Conservation (phyloP, 1,140 invertebrate genomes). For the Drosophila carrolli region DNA sequence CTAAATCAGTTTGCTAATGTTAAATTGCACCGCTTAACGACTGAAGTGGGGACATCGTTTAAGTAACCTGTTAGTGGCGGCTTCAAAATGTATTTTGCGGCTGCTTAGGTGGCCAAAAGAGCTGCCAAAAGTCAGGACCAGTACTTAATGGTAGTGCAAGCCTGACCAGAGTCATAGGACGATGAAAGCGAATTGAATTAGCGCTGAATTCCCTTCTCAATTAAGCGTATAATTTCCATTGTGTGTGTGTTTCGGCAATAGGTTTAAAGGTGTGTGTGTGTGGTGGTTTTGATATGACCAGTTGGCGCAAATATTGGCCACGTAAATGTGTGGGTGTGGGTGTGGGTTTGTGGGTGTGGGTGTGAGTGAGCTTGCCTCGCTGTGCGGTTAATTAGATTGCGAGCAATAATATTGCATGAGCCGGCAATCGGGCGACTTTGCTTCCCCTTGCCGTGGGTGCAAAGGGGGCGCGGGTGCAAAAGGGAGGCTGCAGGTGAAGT, state of each 20-base stretch:
- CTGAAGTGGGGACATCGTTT: background rate
- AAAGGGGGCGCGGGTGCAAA: conserved; percentile 7
- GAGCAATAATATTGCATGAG: conserved; percentile 73
- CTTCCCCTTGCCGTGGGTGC: conserved; percentile 4
- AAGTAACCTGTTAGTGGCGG: background rate
- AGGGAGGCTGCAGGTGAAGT: conserved; percentile 1
- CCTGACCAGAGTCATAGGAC: background rate
- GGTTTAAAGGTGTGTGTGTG: conserved; percentile 3
- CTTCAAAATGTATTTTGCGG: conserved; percentile 16
- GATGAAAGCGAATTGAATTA: conserved; percentile 67
- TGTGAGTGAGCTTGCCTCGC: conserved; percentile 18
- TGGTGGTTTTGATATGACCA: conserved; percentile 25
- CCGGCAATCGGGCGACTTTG: conserved; percentile 30
- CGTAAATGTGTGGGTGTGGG: conserved; percentile 6
- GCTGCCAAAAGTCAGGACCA: conserved; percentile 14
- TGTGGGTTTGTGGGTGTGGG: background rate
- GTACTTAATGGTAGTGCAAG: background rate
- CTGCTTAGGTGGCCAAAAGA: conserved; percentile 4
- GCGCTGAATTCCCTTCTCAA: conserved; percentile 71
- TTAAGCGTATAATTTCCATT: conserved; percentile 64
- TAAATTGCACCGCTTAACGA: no score
- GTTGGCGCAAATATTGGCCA: conserved; percentile 53
- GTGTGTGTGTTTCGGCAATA: background rate
- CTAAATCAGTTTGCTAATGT: no score
- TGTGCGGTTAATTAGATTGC: conserved; percentile 76